phyloP scores from a whole-genome alignment of 2,888 invertebrate species.

The Nomada ruficornis region DNA sequence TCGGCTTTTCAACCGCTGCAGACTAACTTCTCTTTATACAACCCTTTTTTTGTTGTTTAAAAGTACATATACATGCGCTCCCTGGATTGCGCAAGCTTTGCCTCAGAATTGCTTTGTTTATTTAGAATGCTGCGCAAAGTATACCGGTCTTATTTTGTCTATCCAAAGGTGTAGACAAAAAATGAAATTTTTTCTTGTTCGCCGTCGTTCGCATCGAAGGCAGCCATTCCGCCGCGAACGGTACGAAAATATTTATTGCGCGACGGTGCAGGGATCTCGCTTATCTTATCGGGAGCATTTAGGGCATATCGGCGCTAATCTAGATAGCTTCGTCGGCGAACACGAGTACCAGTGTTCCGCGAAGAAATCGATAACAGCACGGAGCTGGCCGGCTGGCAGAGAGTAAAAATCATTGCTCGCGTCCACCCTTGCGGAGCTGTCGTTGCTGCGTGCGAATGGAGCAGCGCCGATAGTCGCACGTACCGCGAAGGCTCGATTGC shows the following conservation, averaged over 20 bases:
- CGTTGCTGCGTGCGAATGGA: constrained; percentile 30
- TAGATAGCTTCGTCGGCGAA: constrained; percentile 1
- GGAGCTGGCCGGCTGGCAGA: not conserved
- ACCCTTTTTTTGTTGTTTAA: too few relatives aligned
- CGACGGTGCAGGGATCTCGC: not conserved
- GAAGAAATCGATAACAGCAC: constrained; percentile 14
- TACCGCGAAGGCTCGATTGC: constrained; percentile 9
- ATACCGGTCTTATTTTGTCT: too few relatives aligned
- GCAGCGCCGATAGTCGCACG: constrained; percentile 26
- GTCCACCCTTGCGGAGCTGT: not conserved
- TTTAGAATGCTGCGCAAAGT: too few relatives aligned
- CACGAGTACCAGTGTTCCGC: not conserved
- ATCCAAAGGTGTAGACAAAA: too few relatives aligned
- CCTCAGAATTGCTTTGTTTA: too few relatives aligned
- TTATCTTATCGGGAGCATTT: constrained; percentile 34
- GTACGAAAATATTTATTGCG: constrained; percentile 11
- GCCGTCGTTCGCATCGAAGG: too few relatives aligned
- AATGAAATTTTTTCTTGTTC: too few relatives aligned
- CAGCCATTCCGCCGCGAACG: too few relatives aligned
- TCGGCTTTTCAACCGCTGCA: not conserved
- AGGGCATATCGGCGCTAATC: constrained; percentile 4
- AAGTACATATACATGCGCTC: too few relatives aligned
- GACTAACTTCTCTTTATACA: not conserved
- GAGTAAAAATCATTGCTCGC: not conserved
- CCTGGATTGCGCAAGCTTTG: too few relatives aligned